Conservation (phyloP, 2,797 vertebrate genomes). For the Micromesistius poutassou region DNA sequence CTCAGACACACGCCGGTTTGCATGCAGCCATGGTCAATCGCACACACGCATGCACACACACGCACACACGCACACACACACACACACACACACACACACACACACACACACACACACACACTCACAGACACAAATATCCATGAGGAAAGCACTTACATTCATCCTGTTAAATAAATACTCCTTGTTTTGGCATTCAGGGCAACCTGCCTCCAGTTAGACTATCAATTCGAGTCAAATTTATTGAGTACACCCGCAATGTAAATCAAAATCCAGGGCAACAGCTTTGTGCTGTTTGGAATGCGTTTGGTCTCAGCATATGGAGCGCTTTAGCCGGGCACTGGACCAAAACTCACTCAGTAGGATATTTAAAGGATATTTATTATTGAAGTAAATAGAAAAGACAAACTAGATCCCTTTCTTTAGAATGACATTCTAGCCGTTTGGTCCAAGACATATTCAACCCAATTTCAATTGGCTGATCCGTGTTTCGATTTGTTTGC, state of each 20-base stretch:
- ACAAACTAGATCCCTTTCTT: not conserved
- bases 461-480: not conserved
- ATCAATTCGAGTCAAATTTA: not conserved
- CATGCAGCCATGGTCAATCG: too few species aligned
- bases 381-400: not conserved
- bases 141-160: not conserved
- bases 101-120: slow-evolving; percentile 5
- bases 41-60: not conserved
- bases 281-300: not conserved
- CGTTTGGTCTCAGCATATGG: not conserved
- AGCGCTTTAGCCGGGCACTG: not conserved
- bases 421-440: not conserved
- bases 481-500: not conserved
- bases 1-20: slow-evolving; percentile 7
- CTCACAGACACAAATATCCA: not conserved
- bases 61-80: not conserved
- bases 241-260: not conserved
- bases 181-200: not conserved
- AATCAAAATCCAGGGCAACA: not conserved
- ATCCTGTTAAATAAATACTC: not conserved
- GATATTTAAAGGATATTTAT: not conserved
- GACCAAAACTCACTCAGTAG: not conserved
- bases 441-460: not conserved
- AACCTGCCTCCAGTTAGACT: not conserved
- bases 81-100: slow-evolving; percentile 9